Conservation (phyloP, 2,888 invertebrate genomes). For the Habrosyne pyritoides region DNA sequence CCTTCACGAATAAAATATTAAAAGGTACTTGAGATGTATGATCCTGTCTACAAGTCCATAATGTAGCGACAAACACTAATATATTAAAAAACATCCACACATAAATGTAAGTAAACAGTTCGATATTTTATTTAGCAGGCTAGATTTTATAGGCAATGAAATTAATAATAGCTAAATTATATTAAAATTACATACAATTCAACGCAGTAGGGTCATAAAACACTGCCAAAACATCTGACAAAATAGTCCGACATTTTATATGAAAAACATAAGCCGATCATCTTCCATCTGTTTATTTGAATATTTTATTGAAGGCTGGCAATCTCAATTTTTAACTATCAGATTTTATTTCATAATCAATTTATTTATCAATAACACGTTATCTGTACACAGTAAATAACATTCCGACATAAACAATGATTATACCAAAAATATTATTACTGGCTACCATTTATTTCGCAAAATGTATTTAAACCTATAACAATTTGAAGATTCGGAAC, state of each 20-base stretch:
- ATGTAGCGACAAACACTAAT: slow-evolving; percentile 48
- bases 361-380: neutral
- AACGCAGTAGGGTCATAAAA: neutral
- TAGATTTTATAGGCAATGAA: neutral
- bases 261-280: neutral
- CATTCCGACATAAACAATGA: neutral
- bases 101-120: slow-evolving; percentile 28
- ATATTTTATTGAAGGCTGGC: neutral
- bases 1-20: slow-evolving; percentile 49
- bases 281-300: neutral
- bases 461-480: slow-evolving; percentile 1
- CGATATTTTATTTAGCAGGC: slow-evolving; percentile 2
- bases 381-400: neutral
- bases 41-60: slow-evolving; percentile 39
- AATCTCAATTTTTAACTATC: neutral
- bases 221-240: neutral
- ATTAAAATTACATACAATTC: neutral
- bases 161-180: slow-evolving; percentile 1
- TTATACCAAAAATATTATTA: neutral
- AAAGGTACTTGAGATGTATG: slow-evolving; percentile 59
- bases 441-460: neutral
- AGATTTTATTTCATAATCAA: neutral
- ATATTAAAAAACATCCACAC: slow-evolving; percentile 52
- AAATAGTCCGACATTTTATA: neutral
- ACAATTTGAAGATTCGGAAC: slow-evolving; percentile 22